These are phyloP conservation scores for Apis florea DNA, from an alignment of 1,140 invertebrate species.

Conservation along the genomic window DNA sequence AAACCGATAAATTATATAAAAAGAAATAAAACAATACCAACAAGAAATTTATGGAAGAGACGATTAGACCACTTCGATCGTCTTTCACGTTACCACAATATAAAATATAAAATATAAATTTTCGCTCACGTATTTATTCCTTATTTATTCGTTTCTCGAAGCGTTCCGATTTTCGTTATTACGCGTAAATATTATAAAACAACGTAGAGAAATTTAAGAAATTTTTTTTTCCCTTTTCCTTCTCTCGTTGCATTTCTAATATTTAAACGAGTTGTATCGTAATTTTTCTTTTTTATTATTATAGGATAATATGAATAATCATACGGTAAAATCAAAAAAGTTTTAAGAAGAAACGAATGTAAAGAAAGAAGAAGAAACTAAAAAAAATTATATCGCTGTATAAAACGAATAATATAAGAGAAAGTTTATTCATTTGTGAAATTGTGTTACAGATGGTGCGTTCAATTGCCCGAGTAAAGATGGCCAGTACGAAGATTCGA, in stretches of 20 bases:
- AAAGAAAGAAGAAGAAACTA: no score
- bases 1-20: constrained; percentile 61
- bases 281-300: not conserved
- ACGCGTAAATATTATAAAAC: not conserved
- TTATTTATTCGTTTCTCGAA: constrained; percentile 27
- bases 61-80: constrained; percentile 32
- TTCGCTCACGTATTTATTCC: not conserved
- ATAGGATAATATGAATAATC: no score
- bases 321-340: no score
- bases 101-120: no score
- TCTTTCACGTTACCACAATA: not conserved
- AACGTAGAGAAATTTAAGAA: constrained; percentile 18
- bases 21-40: constrained; percentile 61
- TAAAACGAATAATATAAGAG: no score
- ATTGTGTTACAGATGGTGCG: constrained; percentile 81
- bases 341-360: no score
- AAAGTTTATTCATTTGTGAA: no score
- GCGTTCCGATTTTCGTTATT: constrained; percentile 36
- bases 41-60: not conserved
- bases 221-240: constrained; percentile 7
- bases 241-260: not conserved
- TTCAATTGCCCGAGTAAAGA: constrained; percentile 88
- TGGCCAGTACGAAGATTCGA: constrained; percentile 87
- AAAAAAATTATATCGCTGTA: no score
- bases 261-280: no score